Conservation (phyloP, 2,888 invertebrate genomes). For the Anthophora plumipes region DNA sequence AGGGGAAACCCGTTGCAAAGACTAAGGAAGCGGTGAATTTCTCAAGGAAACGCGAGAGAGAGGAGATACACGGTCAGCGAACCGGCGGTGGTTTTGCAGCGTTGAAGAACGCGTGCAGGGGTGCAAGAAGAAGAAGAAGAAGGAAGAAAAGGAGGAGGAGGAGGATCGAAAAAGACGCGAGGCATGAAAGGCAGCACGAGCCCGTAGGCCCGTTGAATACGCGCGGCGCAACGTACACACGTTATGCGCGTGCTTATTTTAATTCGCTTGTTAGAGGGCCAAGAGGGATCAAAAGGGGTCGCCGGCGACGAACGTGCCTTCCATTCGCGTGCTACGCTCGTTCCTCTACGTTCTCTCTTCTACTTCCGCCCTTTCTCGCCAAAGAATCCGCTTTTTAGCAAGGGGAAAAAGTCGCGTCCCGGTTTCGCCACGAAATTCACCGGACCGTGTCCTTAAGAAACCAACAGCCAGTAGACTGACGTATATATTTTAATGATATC, state of each 20-base stretch:
- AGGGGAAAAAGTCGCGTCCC: slow-evolving; percentile 24
- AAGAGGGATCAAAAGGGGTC: slow-evolving; percentile 40
- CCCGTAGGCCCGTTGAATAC: slow-evolving; percentile 50
- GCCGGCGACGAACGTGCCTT: slow-evolving; percentile 26
- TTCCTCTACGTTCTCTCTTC: slow-evolving; percentile 17
- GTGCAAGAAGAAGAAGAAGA: too few relatives aligned
- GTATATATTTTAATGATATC: not conserved
- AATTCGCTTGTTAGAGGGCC: slow-evolving; percentile 60
- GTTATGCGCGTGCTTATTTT: slow-evolving; percentile 64
- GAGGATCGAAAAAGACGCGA: slow-evolving; percentile 40
- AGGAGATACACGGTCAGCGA: slow-evolving; percentile 49
- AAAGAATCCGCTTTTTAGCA: slow-evolving; percentile 19
- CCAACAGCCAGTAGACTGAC: not conserved
- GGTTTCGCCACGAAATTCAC: slow-evolving; percentile 17
- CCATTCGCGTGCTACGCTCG: slow-evolving; percentile 26
- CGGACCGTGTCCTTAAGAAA: slow-evolving; percentile 1
- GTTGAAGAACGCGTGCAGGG: not conserved
- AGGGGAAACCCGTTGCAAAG: slow-evolving; percentile 8
- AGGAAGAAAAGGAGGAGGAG: too few relatives aligned
- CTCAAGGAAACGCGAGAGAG: slow-evolving; percentile 41
- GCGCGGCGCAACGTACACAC: slow-evolving; percentile 31
- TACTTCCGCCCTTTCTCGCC: not conserved
- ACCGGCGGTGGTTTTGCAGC: slow-evolving; percentile 11
- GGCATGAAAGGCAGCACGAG: slow-evolving; percentile 52
- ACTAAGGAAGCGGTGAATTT: slow-evolving; percentile 44